Percentiles rank a stretch among this genome's conserved stretches.
These are phyloP conservation scores for Tenebrio molitor DNA, from an alignment of 1,140 invertebrate species.

Conservation along the genomic window DNA sequence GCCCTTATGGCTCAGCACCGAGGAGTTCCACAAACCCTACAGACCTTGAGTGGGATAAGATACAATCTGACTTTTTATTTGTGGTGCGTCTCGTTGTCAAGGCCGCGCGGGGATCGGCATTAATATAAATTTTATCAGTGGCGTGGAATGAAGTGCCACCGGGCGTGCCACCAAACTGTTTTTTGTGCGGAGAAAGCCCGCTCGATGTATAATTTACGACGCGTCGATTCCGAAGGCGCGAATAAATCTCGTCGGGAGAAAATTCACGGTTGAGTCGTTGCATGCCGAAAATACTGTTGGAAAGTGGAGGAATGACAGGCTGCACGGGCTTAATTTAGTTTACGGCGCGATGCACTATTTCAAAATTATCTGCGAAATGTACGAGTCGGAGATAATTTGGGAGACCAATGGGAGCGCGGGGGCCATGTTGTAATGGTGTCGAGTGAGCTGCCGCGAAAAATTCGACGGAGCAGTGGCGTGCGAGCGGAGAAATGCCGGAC, in stretches of 20 bases:
- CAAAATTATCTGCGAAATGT: no score
- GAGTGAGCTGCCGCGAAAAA: no score
- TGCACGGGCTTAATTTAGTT: background rate
- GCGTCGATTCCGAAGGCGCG: slow-evolving; percentile 5
- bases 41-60: slow-evolving; percentile 48
- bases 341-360: background rate
- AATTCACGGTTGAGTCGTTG: slow-evolving; percentile 14
- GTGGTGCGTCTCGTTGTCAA: slow-evolving; percentile 55
- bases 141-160: background rate
- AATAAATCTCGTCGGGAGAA: slow-evolving; percentile 7
- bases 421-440: no score
- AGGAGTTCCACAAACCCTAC: slow-evolving; percentile 27
- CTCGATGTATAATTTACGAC: background rate
- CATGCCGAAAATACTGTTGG: slow-evolving; percentile 12
- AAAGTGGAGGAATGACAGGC: slow-evolving; percentile 1
- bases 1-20: slow-evolving; percentile 35
- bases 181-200: no score
- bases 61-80: slow-evolving; percentile 56
- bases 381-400: no score
- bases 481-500: no score
- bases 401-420: no score
- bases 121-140: slow-evolving; percentile 51
- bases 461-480: no score
- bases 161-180: background rate
- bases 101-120: slow-evolving; percentile 51